Evolutionary conservation across 2,888 invertebrate species (phyloP), one percentile per base, ranked within the genome.

Genomic region (Anorthoa munda): DNA sequence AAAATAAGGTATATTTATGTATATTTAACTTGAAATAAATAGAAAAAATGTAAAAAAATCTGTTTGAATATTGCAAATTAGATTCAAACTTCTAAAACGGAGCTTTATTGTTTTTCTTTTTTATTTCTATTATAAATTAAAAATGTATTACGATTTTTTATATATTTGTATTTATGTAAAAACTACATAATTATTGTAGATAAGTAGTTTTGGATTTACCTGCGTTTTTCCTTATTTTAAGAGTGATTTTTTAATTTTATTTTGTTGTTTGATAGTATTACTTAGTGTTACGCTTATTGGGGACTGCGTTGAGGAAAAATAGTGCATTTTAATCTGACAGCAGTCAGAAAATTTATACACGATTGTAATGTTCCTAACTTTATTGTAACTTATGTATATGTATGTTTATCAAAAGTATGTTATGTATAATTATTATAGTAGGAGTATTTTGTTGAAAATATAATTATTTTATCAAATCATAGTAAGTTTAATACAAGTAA

Each of bases 81-180:
- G 92, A 91, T 91, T 88, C 87, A 89, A 90, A 91, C 84, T 86
- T 87, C 80, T 82, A 77, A 90, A 90, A 92, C 89, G 86, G 92
- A 94, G 93, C 93, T 94, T 94, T 94, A 92, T 87, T 84, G 81
- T 87, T 85, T 86, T 81, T 81, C 66, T 75, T 87, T 85, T 82
- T 82, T 74, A 80, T 87, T 87, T 86, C 73, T 77, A 83, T 85
- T 82, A 83, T 82, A 83, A 87, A 85, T 86, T 86, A 76, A 83
- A 83, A 89, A 84, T 88, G 87, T 88, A 89, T 84, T 90, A 89
- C 88, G 79, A 85, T 90, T 91, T 91, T 90, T 87, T 93, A 91
- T 92, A 92, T 93, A 93, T 92, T 90, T 93, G 88, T 93, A 92
- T 91, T 89, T 93, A 93, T 92, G 88, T 92, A 88, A 90, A 88